Evolutionary conservation across 2,888 invertebrate species (phyloP).

Genomic region (Pasiphila rectangulata): DNA sequence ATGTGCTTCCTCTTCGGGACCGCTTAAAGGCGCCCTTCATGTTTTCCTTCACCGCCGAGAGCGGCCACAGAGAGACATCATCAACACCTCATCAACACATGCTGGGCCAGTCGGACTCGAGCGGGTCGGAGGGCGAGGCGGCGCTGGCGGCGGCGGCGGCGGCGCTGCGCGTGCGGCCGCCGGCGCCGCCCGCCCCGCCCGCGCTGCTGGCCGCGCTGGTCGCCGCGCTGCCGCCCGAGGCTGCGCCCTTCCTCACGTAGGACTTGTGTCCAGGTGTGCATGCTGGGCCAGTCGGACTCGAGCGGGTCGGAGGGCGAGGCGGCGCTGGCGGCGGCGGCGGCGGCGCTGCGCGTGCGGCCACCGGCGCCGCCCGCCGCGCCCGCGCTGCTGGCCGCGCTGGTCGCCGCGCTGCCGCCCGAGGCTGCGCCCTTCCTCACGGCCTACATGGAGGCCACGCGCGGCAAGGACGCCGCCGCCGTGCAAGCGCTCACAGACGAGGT

Average conservation of each 20-base stretch:
- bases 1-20: no score
- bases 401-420: background rate
- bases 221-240: background rate
- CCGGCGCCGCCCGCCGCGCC: background rate
- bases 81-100: no score
- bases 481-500: background rate
- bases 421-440: background rate
- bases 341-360: constrained; percentile 30
- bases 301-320: constrained; percentile 47
- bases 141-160: constrained; percentile 39
- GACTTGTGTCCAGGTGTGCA: no score
- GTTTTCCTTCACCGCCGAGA: no score
- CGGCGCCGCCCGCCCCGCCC: background rate
- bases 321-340: constrained; percentile 38
- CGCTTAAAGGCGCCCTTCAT: no score
- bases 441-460: background rate
- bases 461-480: background rate
- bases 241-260: no score
- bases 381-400: background rate
- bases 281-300: constrained; percentile 38
- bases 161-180: constrained; percentile 30
- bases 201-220: background rate
- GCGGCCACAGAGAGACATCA: no score
- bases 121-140: constrained; percentile 46
- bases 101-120: constrained; percentile 39